Percentiles rank a stretch among this genome's conserved stretches.
These are phyloP conservation scores for Zoanthus gigantus DNA, from an alignment of 92 coral and sea anemone species.

Conservation along the genomic window DNA sequence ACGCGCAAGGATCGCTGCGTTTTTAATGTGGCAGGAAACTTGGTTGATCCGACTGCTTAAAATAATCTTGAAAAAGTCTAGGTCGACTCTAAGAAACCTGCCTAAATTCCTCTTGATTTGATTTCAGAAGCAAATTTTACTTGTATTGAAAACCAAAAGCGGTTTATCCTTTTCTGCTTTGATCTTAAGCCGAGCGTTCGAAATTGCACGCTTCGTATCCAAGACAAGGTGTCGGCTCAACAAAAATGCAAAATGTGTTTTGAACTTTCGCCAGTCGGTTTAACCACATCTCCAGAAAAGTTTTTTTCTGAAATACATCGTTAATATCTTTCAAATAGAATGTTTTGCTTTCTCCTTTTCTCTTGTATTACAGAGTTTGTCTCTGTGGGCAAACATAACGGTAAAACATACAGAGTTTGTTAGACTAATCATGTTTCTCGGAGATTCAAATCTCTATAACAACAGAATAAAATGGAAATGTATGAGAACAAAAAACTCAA, in stretches of 20 bases:
- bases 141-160: constrained; percentile 13
- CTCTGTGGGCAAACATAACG: constrained; percentile 5
- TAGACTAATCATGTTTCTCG: constrained; percentile 21
- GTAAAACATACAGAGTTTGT: background rate
- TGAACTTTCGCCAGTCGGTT: constrained; percentile 21
- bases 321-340: constrained; percentile 37
- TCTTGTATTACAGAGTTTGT: background rate
- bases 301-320: background rate
- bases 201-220: constrained; percentile 17
- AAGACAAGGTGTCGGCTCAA: constrained; percentile 7
- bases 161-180: constrained; percentile 15
- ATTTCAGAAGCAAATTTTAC: background rate
- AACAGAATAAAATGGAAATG: constrained; percentile 10
- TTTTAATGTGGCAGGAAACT: background rate
- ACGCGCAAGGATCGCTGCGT: background rate
- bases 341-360: constrained; percentile 21
- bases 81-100: background rate
- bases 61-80: background rate
- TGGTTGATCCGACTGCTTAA: background rate
- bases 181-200: constrained; percentile 10
- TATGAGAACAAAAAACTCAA: background rate
- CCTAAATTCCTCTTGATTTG: background rate
- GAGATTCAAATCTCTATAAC: constrained; percentile 34
- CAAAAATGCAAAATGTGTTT: constrained; percentile 37
- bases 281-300: constrained; percentile 12